Conservation (phyloP, 2,113 vertebrate species). For the Oenanthe oenanthe region DNA sequence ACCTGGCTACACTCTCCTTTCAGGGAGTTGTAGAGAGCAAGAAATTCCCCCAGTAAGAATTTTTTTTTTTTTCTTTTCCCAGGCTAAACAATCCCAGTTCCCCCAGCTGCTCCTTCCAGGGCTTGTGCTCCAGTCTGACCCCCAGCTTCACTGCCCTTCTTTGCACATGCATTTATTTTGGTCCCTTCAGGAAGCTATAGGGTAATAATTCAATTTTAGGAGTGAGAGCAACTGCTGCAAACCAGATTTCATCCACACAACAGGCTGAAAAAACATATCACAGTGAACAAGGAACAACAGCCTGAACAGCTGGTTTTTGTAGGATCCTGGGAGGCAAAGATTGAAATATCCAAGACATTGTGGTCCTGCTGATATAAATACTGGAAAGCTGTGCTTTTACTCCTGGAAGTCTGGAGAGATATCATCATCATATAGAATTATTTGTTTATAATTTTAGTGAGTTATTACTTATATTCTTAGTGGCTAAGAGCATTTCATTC, state of each 20-base stretch:
- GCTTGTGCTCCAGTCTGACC: neutral
- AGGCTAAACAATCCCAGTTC: neutral
- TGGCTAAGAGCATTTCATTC: neutral
- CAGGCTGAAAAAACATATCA: neutral
- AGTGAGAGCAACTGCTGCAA: neutral
- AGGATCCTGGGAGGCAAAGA: neutral
- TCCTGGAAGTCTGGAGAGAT: neutral
- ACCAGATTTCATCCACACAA: neutral
- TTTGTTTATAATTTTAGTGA: neutral
- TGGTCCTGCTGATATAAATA: neutral
- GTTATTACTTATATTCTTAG: neutral
- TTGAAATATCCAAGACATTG: neutral
- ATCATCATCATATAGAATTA: neutral
- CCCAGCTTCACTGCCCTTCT: neutral
- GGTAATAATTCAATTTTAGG: neutral
- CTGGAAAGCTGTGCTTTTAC: neutral
- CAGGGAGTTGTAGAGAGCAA: accelerated
- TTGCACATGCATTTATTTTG: neutral
- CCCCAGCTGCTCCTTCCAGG: neutral
- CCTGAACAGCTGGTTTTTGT: neutral
- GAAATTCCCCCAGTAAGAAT: neutral
- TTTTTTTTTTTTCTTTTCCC: too few species aligned
- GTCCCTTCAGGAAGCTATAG: neutral
- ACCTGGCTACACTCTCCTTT: neutral
- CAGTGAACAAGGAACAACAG: neutral